Conservation (phyloP, 2,888 invertebrate species). For the Junonia oenone region DNA sequence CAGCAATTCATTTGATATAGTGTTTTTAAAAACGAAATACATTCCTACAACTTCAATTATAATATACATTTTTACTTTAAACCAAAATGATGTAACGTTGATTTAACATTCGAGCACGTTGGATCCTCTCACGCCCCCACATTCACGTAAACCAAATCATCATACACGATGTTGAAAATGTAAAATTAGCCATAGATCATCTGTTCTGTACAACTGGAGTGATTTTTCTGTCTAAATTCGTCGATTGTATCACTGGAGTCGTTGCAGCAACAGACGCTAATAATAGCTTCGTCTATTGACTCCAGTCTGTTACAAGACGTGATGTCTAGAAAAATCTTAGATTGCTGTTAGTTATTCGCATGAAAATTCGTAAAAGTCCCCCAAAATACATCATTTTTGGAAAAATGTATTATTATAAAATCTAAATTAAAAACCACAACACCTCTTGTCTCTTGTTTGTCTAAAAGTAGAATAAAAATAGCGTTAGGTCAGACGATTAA, state of each 20-base stretch:
- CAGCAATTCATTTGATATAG: too few species aligned
- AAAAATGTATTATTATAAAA: too few species aligned
- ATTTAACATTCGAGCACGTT: constrained; percentile 1
- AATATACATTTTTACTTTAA: too few species aligned
- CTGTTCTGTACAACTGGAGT: constrained; percentile 27
- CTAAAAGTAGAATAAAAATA: too few species aligned
- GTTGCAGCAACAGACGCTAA: constrained; percentile 28
- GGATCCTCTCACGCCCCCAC: constrained; percentile 7
- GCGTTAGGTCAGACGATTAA: too few species aligned
- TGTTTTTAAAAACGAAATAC: not conserved
- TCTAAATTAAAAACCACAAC: too few species aligned
- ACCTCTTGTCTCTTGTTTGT: too few species aligned
- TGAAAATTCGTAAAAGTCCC: too few species aligned
- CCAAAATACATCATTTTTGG: too few species aligned
- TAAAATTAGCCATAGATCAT: constrained; percentile 31
- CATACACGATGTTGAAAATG: constrained; percentile 18
- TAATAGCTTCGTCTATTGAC: constrained; percentile 32
- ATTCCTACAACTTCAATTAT: too few species aligned
- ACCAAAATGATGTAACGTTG: not conserved
- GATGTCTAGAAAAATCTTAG: constrained; percentile 25
- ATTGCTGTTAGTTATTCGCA: too few species aligned
- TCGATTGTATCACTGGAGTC: constrained; percentile 37
- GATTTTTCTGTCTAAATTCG: constrained; percentile 37
- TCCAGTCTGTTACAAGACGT: constrained; percentile 23
- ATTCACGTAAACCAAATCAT: constrained; percentile 8